Conservation (phyloP, 2,113 vertebrate species). For the Indicator maculatus region DNA sequence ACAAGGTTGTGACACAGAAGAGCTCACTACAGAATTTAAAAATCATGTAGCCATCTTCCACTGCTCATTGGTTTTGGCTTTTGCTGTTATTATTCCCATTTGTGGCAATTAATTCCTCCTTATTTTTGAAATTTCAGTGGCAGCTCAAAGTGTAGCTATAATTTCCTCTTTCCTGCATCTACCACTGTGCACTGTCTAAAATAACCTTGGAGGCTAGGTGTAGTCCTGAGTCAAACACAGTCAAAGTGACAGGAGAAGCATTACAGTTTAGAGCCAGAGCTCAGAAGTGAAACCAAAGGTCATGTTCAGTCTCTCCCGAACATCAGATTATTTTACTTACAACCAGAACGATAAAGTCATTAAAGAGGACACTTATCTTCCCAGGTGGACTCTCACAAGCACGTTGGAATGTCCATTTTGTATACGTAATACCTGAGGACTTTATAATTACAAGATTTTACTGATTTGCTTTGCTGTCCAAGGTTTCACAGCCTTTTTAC, state of each 20-base stretch:
- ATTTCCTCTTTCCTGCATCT: not conserved
- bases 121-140: not conserved
- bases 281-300: not conserved
- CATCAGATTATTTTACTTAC: not conserved
- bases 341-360: not conserved
- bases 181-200: not conserved
- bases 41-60: not conserved
- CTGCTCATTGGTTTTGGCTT: not conserved
- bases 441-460: not conserved
- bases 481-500: not conserved
- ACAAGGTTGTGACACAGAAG: not conserved
- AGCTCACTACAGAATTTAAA: not conserved
- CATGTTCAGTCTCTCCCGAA: not conserved
- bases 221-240: not conserved
- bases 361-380: not conserved
- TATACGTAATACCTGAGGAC: not conserved
- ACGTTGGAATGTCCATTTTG: not conserved
- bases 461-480: not conserved
- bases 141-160: not conserved
- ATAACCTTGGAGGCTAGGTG: not conserved
- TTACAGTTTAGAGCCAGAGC: not conserved
- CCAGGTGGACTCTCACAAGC: not conserved
- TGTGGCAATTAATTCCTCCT: not conserved
- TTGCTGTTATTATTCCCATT: not conserved
- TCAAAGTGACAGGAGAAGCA: not conserved